phyloP scores from a whole-genome alignment of 2,113 vertebrate species.

The Callipepla squamata region DNA sequence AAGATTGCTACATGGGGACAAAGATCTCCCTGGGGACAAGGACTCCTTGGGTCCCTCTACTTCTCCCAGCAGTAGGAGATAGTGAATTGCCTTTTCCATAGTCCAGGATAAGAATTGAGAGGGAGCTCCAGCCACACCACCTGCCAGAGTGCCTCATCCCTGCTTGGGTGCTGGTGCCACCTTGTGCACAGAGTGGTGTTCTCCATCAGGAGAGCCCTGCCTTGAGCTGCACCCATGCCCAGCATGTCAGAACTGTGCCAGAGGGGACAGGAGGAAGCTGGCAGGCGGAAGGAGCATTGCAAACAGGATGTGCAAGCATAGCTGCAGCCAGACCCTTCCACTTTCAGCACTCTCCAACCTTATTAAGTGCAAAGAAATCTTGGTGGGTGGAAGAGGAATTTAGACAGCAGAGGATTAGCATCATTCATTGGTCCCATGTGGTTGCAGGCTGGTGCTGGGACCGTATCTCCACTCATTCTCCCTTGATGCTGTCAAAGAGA shows the following conservation, averaged over 20 bases:
- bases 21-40: fast-evolving
- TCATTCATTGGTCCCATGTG: neutral
- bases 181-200: fast-evolving
- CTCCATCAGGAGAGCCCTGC: neutral
- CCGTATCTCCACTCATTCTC: neutral
- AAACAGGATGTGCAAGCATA: slow-evolving; percentile 45
- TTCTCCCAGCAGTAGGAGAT: neutral
- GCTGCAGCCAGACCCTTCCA: neutral
- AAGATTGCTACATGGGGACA: neutral
- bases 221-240: fast-evolving
- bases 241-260: fast-evolving
- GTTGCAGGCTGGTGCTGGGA: neutral
- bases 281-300: neutral
- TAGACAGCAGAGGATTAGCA: neutral
- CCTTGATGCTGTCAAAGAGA: fast-evolving
- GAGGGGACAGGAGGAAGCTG: neutral
- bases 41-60: neutral
- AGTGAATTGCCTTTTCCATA: neutral
- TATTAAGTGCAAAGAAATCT: neutral
- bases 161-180: neutral
- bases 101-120: neutral
- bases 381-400: neutral
- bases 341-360: neutral
- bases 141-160: neutral
- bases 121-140: neutral